phyloP scores from a whole-genome alignment of 2,888 invertebrate genomes.

The Idaea aversata region DNA sequence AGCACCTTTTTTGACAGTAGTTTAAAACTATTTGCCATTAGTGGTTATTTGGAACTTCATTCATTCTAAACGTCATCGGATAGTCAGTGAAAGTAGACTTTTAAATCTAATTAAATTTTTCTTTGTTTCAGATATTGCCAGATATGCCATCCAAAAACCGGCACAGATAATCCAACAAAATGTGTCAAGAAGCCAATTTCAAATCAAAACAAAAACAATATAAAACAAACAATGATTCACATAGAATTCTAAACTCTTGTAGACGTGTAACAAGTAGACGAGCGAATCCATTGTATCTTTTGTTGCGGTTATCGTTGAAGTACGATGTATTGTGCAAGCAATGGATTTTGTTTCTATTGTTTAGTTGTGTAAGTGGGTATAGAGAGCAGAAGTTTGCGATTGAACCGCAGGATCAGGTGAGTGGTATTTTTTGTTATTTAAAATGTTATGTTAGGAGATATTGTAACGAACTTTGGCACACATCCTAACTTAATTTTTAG shows the following conservation, averaged over 20 bases:
- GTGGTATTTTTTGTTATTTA: conserved; percentile 14
- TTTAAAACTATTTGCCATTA: too few relatives aligned
- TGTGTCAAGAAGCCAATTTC: background rate
- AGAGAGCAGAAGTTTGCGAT: conserved; percentile 71
- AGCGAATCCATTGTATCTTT: conserved; percentile 64
- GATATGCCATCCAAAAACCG: background rate
- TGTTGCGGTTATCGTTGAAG: conserved; percentile 56
- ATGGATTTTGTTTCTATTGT: conserved; percentile 46
- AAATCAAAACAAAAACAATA: background rate
- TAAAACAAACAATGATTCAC: conserved; percentile 2
- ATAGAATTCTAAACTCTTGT: conserved; percentile 17
- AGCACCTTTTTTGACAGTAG: too few relatives aligned
- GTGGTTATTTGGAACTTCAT: too few relatives aligned
- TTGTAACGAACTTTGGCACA: too few relatives aligned
- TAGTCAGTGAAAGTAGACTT: too few relatives aligned
- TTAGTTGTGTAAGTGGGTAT: conserved; percentile 49
- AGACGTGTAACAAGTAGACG: conserved; percentile 58
- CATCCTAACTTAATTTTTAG: too few relatives aligned
- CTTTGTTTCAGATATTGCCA: background rate
- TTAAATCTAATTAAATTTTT: background rate
- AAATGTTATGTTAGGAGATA: too few relatives aligned
- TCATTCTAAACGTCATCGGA: too few relatives aligned
- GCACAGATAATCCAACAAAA: background rate
- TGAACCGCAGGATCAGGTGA: conserved; percentile 74
- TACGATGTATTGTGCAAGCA: conserved; percentile 36